phyloP scores from a whole-genome alignment of 2,113 vertebrate species.

The Hassar affinis region DNA sequence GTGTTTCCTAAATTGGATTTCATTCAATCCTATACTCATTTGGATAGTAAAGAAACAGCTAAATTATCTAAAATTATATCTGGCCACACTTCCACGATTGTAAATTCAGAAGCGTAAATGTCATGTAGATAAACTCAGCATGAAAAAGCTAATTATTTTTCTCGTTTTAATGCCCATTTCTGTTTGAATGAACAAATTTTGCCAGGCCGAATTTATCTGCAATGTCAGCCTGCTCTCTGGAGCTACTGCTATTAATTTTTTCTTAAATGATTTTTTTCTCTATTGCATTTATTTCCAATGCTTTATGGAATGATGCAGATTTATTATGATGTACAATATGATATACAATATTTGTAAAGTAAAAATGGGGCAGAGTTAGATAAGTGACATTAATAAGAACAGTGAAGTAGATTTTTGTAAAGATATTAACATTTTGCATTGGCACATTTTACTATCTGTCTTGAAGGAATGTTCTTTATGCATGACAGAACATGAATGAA shows the following conservation, averaged over 20 bases:
- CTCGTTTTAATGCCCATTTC: not conserved
- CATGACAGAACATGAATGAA: not conserved
- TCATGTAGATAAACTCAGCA: not conserved
- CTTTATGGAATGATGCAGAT: not conserved
- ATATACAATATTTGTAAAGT: too few relatives aligned
- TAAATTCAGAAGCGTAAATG: not conserved
- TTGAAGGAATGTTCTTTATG: not conserved
- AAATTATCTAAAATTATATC: constrained; percentile 7
- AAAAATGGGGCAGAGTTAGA: not conserved
- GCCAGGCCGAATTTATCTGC: not conserved
- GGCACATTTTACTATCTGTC: not conserved
- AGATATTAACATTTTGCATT: not conserved
- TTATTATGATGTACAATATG: not conserved
- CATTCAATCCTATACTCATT: not conserved
- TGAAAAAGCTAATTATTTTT: not conserved
- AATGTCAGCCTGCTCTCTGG: not conserved
- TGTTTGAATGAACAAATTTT: not conserved
- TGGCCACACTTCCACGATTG: not conserved
- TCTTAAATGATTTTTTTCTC: not conserved
- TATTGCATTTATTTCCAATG: not conserved
- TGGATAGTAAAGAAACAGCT: not conserved
- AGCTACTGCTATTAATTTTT: not conserved
- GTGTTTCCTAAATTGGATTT: not conserved
- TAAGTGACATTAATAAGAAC: not conserved
- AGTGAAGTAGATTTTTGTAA: not conserved